phyloP scores from a whole-genome alignment of 2,113 vertebrate species.

The Strix uralensis region DNA sequence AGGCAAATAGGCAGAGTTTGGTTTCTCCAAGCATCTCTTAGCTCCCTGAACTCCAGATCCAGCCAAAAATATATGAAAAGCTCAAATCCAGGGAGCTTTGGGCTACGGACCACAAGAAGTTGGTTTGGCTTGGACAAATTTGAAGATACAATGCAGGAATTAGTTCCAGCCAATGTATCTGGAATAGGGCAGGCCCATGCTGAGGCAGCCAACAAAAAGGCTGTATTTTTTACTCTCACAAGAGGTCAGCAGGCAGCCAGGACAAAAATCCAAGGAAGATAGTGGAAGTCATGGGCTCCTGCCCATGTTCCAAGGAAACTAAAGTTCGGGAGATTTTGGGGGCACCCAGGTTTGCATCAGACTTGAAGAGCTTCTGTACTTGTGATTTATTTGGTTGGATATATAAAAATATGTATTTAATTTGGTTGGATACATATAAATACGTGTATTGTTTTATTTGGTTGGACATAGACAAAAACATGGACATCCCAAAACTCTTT shows the following conservation, averaged over 20 bases:
- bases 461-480: background rate
- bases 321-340: background rate
- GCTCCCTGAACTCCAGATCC: background rate
- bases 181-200: background rate
- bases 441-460: background rate
- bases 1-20: background rate
- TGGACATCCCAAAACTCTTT: background rate
- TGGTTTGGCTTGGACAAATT: background rate
- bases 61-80: background rate
- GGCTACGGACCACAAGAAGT: background rate
- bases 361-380: background rate
- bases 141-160: background rate
- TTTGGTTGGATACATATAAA: background rate
- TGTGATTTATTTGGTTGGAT: background rate
- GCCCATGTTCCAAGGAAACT: background rate
- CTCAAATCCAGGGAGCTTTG: background rate
- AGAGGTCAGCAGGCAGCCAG: background rate
- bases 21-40: background rate
- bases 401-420: background rate
- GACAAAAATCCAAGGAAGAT: background rate
- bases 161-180: background rate
- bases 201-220: background rate
- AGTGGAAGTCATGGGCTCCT: background rate
- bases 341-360: background rate
- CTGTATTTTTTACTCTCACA: background rate